Evolutionary conservation across 92 coral and sea anemone genomes (phyloP), one percentile per base, ranked within the genome.

Genomic region (Scolanthus callimorphus): DNA sequence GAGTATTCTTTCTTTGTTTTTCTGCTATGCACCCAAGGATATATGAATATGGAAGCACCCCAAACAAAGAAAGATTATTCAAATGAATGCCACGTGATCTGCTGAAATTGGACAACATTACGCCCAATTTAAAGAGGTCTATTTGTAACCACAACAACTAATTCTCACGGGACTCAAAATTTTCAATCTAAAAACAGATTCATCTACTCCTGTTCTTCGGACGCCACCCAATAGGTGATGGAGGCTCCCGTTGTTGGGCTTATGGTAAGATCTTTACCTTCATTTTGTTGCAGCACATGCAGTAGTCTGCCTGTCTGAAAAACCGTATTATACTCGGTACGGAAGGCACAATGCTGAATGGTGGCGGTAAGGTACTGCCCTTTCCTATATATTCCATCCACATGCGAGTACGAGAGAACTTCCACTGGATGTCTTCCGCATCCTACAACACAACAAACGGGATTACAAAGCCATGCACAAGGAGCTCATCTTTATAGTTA

Each of bases 311-410:
- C 19, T 30, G 21, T 26, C 62, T 37, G 31, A 66, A 37, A 31
- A 53, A 27, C 3, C 54, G n/a, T 0, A 46, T 37, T 6, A 67
- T 55, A 27, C 57, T 60, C 17, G 62, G 23, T 25, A 29, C 45
- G 15, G 85, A 78, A 1, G 95, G 97, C 34, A 90, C 22, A 55
- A 90, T 83, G 74, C 85, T 90, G 62, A 86, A 90, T 2, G 97
- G 97, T 15, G 97, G 73, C 15, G 97, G 97, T 27, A 90, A 49
- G 0, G 58, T 74, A 44, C 85, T 79, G 15, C 95, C 95, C 47
- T 79, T 79, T 19, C 76, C 90, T 3, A 90, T 84, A 62, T 69
- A 90, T 49, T 80, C 81, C 84, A 90, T 69, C 97, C 97, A 90
- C 87, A 90, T 80, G 12, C 69, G 88, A 57, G 97, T 90, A 24